Percentiles rank a stretch among this genome's conserved stretches.
Evolutionary conservation across 2,888 invertebrate species (phyloP).

Genomic region (Drosophila infuscata): DNA sequence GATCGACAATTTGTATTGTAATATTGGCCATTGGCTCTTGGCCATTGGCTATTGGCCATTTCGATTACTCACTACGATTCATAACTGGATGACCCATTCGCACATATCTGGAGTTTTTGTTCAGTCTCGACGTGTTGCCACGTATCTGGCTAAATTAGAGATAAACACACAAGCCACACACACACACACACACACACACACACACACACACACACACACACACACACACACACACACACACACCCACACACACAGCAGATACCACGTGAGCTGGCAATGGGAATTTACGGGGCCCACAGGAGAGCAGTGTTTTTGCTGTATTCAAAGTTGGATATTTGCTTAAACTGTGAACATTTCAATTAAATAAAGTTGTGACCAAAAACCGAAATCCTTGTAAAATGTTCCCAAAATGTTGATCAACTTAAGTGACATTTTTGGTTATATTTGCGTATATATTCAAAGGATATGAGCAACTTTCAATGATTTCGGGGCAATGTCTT

Average conservation of each 20-base stretch:
- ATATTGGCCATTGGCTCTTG: not conserved
- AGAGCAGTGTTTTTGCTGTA: conserved; percentile 7
- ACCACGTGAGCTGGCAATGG: conserved; percentile 22
- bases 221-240: not conserved
- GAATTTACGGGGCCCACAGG: conserved; percentile 29
- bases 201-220: not conserved
- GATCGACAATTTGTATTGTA: not conserved
- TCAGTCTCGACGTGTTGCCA: conserved; percentile 13
- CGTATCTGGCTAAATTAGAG: conserved; percentile 45
- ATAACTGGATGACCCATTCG: conserved; percentile 4
- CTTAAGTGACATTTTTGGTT: conserved; percentile 40
- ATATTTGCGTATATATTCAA: not conserved
- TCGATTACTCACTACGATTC: not conserved
- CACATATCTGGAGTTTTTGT: not conserved
- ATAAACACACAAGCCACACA: conserved; percentile 28
- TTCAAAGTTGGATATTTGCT: conserved; percentile 35
- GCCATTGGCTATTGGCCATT: too few relatives aligned
- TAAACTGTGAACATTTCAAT: conserved; percentile 59
- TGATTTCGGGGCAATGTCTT: conserved; percentile 34
- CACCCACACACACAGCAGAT: not conserved
- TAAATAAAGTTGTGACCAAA: conserved; percentile 54
- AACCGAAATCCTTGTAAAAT: conserved; percentile 14
- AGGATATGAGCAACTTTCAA: conserved; percentile 33
- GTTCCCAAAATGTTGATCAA: conserved; percentile 16
- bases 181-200: not conserved